Evolutionary conservation across 2,888 invertebrate genomes (phyloP).

Genomic region (Kuschelorhynchus macadamiae): DNA sequence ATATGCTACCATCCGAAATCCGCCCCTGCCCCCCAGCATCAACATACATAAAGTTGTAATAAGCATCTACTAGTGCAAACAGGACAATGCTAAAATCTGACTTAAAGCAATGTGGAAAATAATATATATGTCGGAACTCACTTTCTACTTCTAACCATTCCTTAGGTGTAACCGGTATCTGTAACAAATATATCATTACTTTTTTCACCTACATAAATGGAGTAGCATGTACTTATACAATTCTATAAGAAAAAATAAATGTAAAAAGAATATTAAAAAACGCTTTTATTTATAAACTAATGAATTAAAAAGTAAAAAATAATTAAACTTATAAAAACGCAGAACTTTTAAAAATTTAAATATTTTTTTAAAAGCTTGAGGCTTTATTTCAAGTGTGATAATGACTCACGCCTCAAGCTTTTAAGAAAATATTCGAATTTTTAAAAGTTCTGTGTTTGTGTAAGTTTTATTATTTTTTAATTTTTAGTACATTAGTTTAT

Average conservation of each 20-base stretch:
- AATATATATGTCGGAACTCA: neutral
- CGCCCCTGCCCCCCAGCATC: slow-evolving; percentile 57
- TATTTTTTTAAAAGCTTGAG: no score
- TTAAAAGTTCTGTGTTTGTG: no score
- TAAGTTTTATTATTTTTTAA: no score
- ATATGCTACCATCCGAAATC: slow-evolving; percentile 54
- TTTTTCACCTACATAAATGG: neutral
- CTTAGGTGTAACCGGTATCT: slow-evolving; percentile 4
- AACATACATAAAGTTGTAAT: slow-evolving; percentile 47
- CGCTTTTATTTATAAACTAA: no score
- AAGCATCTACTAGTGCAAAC: slow-evolving; percentile 52
- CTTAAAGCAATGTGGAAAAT: neutral
- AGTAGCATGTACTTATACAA: no score
- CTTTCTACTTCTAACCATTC: slow-evolving; percentile 9
- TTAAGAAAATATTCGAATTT: no score
- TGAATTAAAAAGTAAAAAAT: neutral
- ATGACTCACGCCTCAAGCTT: no score
- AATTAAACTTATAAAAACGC: no score
- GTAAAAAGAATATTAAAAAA: neutral
- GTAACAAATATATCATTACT: neutral
- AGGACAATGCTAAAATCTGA: slow-evolving; percentile 53
- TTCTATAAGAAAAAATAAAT: no score
- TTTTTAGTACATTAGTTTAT: no score
- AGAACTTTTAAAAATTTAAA: no score
- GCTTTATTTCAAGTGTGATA: no score